Percentiles rank a stretch among this genome's conserved stretches.
Evolutionary conservation across 1,140 invertebrate genomes (phyloP).

Genomic region (Drosophila triauraria): DNA sequence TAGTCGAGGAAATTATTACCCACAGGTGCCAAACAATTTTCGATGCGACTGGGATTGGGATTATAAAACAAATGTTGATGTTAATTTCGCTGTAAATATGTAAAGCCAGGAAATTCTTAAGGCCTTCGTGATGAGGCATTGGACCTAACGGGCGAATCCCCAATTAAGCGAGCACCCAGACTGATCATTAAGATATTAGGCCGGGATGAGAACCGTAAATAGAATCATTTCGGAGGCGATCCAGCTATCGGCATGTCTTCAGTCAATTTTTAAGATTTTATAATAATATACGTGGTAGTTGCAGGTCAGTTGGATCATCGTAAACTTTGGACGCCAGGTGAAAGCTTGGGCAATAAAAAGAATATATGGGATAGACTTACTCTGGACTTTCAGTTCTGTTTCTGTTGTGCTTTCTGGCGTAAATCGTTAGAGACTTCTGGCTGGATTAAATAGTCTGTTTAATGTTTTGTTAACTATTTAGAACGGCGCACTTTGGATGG

Average conservation of each 20-base stretch:
- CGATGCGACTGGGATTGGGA: not conserved
- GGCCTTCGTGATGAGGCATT: slow-evolving; percentile 7
- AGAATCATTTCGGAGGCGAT: slow-evolving; percentile 1
- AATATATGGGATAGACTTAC: slow-evolving; percentile 48
- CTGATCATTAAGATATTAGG: slow-evolving; percentile 47
- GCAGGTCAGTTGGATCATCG: not conserved
- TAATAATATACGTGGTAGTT: slow-evolving; percentile 11
- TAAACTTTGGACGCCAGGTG: slow-evolving; percentile 22
- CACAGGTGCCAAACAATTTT: slow-evolving; percentile 21
- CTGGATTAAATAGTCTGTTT: slow-evolving; percentile 7
- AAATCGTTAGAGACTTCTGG: slow-evolving; percentile 20
- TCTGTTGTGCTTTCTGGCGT: slow-evolving; percentile 31
- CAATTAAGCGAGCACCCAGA: slow-evolving; percentile 33
- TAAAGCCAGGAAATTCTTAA: slow-evolving; percentile 3
- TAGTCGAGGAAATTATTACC: slow-evolving; percentile 33
- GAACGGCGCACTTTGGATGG: slow-evolving; percentile 45
- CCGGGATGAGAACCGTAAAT: slow-evolving; percentile 28
- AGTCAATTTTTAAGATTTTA: slow-evolving; percentile 1
- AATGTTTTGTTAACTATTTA: slow-evolving; percentile 33
- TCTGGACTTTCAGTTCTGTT: slow-evolving; percentile 51
- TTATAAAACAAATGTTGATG: slow-evolving; percentile 36
- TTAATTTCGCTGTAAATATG: slow-evolving; percentile 24
- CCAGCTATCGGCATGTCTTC: slow-evolving; percentile 6
- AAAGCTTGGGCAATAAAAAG: slow-evolving; percentile 25
- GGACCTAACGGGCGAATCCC: slow-evolving; percentile 38